Evolutionary conservation across 2,888 invertebrate genomes (phyloP), one percentile per base, ranked within the genome.

Genomic region (Megaustenia siamemsis): DNA sequence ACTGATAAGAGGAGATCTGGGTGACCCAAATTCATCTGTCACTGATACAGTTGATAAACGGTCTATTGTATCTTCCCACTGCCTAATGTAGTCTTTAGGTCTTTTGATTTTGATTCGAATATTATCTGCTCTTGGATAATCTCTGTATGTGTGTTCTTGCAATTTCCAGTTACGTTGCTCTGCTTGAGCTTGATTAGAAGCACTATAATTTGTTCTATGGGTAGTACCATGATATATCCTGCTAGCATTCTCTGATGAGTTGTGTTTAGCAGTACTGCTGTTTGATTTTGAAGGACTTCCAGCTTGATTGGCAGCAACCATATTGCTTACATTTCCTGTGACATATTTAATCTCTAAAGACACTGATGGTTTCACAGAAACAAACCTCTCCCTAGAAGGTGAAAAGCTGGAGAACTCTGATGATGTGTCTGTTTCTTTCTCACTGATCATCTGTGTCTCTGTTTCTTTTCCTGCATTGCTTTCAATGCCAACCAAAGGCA

Each of bases 21-120:
- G 84, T n/a, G 79, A 79, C 12, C 78, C 83, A 71, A 63, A 38
- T 35, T 77, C 56, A 38, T 84, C 79, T 24, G 38, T 24, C 24
- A 53, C 68, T 32, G 88, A 84, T 4, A 84, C 86, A 6, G 83
- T 76, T 38, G 88, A 88, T 28, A 88, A 84, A 18, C 88, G 84
- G 53, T 88, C 88, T 15, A 88, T 86, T 8, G 87, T 87, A 15
- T 88, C 87, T 69, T 87, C 87, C 88, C 88, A 88, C 79, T 88
- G 87, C 6, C 77, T 60, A 66, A 84, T 87, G 60, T 88, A 87
- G 71, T 88, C 88, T 75, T 78, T 88, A 28, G 88, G 88, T 28
- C 88, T 81, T 75, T 86, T 87, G 83, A 88, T 87, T 75, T 73
- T 78, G n/a, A 87, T 86, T n/a, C 60, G 83, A 15, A 75, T 24